These are phyloP conservation scores for Actinia equina DNA, from an alignment of 64 coral and sea anemone genomes.

Conservation along the genomic window DNA sequence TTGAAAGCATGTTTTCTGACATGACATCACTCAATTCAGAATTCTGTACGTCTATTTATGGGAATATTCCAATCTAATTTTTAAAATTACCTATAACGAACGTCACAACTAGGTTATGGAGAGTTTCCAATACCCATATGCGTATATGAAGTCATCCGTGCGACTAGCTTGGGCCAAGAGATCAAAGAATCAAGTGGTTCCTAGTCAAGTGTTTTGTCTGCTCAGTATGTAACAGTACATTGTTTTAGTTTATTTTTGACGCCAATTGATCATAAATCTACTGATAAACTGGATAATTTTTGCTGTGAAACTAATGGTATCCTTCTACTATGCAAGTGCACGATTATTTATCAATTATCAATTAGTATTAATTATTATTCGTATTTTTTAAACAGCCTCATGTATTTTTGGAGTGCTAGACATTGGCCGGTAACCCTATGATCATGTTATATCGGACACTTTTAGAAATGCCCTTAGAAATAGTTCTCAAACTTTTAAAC, in stretches of 20 bases:
- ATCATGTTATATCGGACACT: no score
- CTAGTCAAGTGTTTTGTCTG: background rate
- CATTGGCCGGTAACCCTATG: no score
- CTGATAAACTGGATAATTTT: background rate
- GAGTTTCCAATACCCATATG: background rate
- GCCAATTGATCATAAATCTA: background rate
- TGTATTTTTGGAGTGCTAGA: no score
- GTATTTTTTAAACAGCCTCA: no score
- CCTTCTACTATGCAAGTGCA: no score
- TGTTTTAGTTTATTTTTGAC: background rate
- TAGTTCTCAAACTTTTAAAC: no score
- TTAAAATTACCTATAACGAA: background rate
- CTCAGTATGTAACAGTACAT: background rate
- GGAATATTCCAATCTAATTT: background rate
- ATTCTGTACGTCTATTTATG: background rate
- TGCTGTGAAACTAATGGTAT: background rate
- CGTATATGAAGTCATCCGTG: background rate
- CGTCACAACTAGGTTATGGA: background rate
- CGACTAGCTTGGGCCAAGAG: background rate
- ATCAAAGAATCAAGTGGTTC: background rate
- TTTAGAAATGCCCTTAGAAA: no score
- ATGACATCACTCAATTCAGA: background rate
- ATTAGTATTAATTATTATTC: no score
- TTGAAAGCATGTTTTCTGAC: background rate
- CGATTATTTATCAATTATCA: no score